Evolutionary conservation across 2,888 invertebrate genomes (phyloP), one percentile per base, ranked within the genome.

Genomic region (Phorcus lineatus): DNA sequence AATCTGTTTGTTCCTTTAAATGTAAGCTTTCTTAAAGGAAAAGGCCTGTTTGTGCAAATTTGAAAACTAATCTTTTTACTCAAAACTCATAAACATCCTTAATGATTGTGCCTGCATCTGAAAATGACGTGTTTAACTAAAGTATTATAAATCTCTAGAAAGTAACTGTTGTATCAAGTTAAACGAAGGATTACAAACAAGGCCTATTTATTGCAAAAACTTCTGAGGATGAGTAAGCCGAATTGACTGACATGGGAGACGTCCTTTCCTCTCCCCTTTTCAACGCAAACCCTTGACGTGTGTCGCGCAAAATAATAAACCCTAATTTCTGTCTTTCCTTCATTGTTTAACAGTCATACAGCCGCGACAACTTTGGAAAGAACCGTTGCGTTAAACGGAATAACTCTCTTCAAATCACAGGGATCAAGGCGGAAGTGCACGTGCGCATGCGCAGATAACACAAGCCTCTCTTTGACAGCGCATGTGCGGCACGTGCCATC

Each of bases 371-470:
- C 62, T 16, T 13, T 9, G 62, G 16, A 28, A 19, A 62, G 28
- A 28, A 28, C 28, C 62, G 62, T 28, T 62, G 62, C 9, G 62
- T 62, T 28, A 62, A 62, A 28, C 62, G 62, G n/a, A 62, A 62
- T 62, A 62, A 62, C 62, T 74, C 74, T 74, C 74, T 24, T 24
- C 40, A 74, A 74, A 74, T 74, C 52, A 74, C 74, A 52, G 74
- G 53, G 74, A 74, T 74, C 74, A 74, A 40, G 52, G 52, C 52
- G 74, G 24, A 52, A 24, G 24, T 24, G 24, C 74, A 74, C 74
- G 74, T 74, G 74, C 40, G 74, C 74, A 74, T 74, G 74, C 74
- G 74, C 74, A 74, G 74, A 52, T 52, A 52, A 24, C 24, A 28
- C 74, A 17, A 74, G 52, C 53, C 52, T 52, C 52, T 52, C 52